Percentiles rank a stretch among this genome's conserved stretches.
Conservation (phyloP, 2,888 invertebrate genomes). For the Pristionchus arcanus region DNA sequence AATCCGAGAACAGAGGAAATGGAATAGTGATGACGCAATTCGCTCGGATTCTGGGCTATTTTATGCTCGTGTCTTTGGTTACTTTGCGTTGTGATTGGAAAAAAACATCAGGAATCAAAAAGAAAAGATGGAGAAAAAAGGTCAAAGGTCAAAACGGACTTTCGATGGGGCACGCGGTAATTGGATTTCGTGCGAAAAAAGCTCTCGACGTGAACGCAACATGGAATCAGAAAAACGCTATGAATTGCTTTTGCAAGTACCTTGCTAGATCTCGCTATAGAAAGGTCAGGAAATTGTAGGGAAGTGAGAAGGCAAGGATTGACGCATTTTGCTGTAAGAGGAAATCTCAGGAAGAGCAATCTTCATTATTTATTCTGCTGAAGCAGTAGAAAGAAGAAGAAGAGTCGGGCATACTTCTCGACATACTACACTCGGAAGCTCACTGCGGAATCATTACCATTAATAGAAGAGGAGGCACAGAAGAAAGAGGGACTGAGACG, state of each 20-base stretch:
- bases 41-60: neutral
- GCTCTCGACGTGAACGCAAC: neutral
- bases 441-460: neutral
- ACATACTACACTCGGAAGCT: neutral
- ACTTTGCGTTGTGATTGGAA: no score
- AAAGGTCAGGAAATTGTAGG: no score
- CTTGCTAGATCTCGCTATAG: no score
- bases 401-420: neutral
- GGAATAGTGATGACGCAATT: neutral
- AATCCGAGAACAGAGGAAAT: neutral
- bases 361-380: no score
- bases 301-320: neutral
- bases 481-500: neutral
- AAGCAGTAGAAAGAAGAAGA: neutral
- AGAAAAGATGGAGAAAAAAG: neutral
- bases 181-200: neutral
- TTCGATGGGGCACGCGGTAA: neutral
- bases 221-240: neutral
- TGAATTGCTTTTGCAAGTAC: neutral
- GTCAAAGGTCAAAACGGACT: neutral
- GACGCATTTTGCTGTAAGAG: no score
- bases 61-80: neutral
- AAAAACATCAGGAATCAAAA: no score
- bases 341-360: no score
- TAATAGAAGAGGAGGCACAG: neutral